Evolutionary conservation across 2,888 invertebrate genomes (phyloP).

Genomic region (Drosophila buzzatii): DNA sequence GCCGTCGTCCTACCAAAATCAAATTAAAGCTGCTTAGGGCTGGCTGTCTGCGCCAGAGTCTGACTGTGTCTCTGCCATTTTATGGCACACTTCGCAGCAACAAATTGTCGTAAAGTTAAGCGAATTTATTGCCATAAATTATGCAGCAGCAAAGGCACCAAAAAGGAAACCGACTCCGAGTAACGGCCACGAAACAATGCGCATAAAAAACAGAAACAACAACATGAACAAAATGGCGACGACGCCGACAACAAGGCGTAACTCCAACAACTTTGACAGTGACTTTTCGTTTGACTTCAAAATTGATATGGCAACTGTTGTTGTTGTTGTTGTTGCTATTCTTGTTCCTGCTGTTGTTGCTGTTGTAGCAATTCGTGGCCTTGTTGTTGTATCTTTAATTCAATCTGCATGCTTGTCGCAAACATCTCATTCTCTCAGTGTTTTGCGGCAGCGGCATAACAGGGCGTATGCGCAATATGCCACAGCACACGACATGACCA

Average conservation of each 20-base stretch:
- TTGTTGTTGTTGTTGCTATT: constrained; percentile 44
- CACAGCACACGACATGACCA: constrained; percentile 26
- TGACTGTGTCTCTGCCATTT: constrained; percentile 41
- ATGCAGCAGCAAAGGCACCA: constrained; percentile 58
- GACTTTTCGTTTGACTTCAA: constrained; percentile 73
- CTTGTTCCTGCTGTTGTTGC: constrained; percentile 12
- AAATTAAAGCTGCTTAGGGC: constrained; percentile 49
- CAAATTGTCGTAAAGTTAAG: constrained; percentile 81
- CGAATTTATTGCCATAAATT: constrained; percentile 82
- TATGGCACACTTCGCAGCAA: constrained; percentile 73
- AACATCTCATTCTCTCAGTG: constrained; percentile 35
- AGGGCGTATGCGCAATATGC: constrained; percentile 71
- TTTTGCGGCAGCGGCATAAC: constrained; percentile 28
- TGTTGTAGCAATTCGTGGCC: constrained; percentile 15
- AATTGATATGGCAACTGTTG: constrained; percentile 52
- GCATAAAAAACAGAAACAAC: constrained; percentile 60
- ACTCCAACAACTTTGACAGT: constrained; percentile 68
- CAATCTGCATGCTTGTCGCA: constrained; percentile 65
- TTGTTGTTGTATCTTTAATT: constrained; percentile 63
- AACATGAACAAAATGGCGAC: constrained; percentile 26
- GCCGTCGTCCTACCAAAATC: constrained; percentile 43
- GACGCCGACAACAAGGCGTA: constrained; percentile 36
- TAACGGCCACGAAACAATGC: constrained; percentile 52
- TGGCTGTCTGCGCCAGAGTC: constrained; percentile 10
- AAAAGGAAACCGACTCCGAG: constrained; percentile 11